Evolutionary conservation across 2,888 invertebrate genomes (phyloP), one percentile per base, ranked within the genome.

Genomic region (Netelia virgata): DNA sequence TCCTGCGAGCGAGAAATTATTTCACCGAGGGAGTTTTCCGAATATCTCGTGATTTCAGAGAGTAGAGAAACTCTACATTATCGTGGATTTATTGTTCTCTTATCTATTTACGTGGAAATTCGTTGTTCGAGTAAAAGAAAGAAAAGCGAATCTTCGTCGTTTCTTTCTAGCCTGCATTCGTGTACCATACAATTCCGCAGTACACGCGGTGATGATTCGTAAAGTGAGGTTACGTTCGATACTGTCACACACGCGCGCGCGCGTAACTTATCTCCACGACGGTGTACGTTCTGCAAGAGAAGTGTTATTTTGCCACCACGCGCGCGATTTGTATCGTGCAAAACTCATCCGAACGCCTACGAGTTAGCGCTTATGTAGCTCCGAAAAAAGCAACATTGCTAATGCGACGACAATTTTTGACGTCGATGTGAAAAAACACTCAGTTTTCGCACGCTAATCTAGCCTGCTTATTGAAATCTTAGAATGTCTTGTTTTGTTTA

Each of bases 181-280:
- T 69, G 68, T 23, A 47, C 53, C 23, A 18, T 70, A 55, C 57
- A 41, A 43, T 36, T 36, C 70, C 74, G 16, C 47, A 36, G 43
- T 69, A 68, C 84, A 81, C 75, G 84, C 84, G 81, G 77, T 61
- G 66, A 77, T 73, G 63, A 81, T 73, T 61, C 73, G 23, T 23
- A 18, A 50, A 41, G 81, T 70, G 69, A 77, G 84, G 84, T 84
- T 84, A 84, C 77, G 84, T 84, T 59, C 53, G 18, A 69, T 73
- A 74, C 77, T 78, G 84, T 84, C 73, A 84, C 81, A 84, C 75
- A 74, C 73, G 73, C 76, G 84, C 80, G 84, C 80, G 73, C 80
- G 76, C 80, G 80, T 81, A 76, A 84, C 80, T 80, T 70, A 36
- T 36, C 6, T 76, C 61, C 69, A 69, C 68, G 28, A 76, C 61